Conservation (phyloP, 2,113 vertebrate genomes). For the Anarrhichthys ocellatus region DNA sequence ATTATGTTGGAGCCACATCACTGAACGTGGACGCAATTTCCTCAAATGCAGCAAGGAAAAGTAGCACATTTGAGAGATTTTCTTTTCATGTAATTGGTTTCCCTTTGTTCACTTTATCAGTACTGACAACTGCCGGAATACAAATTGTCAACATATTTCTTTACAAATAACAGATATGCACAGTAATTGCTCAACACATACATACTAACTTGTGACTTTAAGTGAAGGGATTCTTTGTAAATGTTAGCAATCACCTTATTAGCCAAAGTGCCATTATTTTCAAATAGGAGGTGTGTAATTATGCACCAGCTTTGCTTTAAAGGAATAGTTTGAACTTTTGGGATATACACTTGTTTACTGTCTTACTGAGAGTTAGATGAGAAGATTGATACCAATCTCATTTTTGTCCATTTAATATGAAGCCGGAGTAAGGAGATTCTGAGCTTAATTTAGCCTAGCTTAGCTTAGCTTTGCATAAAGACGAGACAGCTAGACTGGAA, state of each 20-base stretch:
- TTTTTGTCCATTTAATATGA: neutral
- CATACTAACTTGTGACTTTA: neutral
- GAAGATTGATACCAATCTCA: neutral
- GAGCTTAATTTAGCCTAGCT: neutral
- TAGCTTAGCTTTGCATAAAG: neutral
- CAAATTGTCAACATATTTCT: neutral
- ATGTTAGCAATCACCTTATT: neutral
- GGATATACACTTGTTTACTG: neutral
- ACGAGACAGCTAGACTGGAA: neutral
- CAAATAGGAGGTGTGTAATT: neutral
- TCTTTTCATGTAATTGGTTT: neutral
- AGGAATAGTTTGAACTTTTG: neutral
- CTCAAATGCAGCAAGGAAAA: conserved; percentile 1
- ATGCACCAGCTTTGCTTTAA: neutral
- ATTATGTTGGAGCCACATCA: conserved; percentile 8
- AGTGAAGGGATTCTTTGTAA: neutral
- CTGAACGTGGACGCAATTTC: conserved; percentile 12
- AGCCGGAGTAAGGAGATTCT: neutral
- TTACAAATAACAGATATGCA: neutral
- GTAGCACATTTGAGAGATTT: neutral
- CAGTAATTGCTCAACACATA: neutral
- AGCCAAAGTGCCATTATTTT: neutral
- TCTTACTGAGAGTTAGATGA: neutral
- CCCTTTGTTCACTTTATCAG: neutral
- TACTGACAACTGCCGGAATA: neutral